A percentile compares a stretch with the other conserved stretches of the same genome.
Conservation (phyloP, 2,797 vertebrate genomes). For the Cygnus olor region DNA sequence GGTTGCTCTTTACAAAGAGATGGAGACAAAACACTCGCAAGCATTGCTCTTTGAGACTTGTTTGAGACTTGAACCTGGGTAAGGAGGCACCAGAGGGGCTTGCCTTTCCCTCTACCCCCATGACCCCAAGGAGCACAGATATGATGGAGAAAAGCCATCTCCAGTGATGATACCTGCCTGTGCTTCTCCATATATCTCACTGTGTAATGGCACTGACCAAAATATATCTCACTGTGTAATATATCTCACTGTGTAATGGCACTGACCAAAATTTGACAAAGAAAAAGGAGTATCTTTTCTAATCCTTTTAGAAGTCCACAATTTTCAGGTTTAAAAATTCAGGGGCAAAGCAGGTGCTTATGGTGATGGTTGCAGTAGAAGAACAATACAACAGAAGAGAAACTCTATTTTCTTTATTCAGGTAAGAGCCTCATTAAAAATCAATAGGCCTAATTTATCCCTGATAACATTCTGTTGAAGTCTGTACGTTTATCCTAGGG, state of each 20-base stretch:
- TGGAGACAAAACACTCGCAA: neutral
- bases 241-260: neutral
- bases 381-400: neutral
- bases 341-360: neutral
- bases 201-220: neutral
- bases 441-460: conserved; percentile 53
- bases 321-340: neutral
- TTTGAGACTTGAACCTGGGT: neutral
- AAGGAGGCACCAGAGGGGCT: neutral
- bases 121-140: neutral
- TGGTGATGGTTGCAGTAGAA: neutral
- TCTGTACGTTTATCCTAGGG: conserved; percentile 13
- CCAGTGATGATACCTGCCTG: neutral
- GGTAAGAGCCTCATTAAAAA: conserved; percentile 64
- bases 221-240: neutral
- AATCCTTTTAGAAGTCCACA: neutral
- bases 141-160: neutral
- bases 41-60: neutral
- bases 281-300: neutral
- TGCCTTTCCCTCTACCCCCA: neutral
- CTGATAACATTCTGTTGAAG: conserved; percentile 48
- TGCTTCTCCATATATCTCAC: neutral
- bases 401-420: conserved; percentile 32
- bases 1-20: neutral
- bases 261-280: neutral